These are phyloP conservation scores for Daphoenositta chrysoptera DNA, from an alignment of 2,113 vertebrate species.

Conservation along the genomic window DNA sequence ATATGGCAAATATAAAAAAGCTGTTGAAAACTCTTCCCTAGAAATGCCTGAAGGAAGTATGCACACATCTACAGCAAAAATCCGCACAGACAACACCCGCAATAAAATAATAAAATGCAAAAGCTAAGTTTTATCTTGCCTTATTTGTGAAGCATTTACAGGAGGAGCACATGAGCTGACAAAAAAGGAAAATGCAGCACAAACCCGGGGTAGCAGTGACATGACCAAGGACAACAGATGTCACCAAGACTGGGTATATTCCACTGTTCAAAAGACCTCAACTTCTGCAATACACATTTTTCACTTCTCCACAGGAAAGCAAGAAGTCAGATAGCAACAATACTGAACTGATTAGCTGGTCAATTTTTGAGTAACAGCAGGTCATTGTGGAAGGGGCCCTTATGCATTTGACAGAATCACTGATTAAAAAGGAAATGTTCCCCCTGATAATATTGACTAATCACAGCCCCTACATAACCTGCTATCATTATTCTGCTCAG, in stretches of 20 bases:
- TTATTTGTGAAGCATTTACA: background rate
- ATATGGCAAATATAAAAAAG: background rate
- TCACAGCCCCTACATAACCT: background rate
- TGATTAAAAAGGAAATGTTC: background rate
- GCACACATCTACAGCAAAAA: background rate
- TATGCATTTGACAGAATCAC: background rate
- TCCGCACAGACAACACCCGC: background rate
- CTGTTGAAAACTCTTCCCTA: background rate
- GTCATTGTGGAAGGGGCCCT: accelerated
- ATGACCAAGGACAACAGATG: background rate
- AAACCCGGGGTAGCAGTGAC: background rate
- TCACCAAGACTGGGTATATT: background rate
- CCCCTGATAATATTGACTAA: background rate
- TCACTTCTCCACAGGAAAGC: background rate
- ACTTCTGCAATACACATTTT: background rate
- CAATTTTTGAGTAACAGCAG: background rate
- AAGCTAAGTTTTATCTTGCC: background rate
- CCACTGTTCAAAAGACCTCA: background rate
- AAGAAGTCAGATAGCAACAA: background rate
- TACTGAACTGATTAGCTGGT: background rate
- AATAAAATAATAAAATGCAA: background rate
- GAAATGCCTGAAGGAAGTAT: background rate
- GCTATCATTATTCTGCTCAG: background rate
- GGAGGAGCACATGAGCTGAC: background rate
- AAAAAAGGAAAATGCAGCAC: background rate